Evolutionary conservation across 2,888 invertebrate genomes (phyloP), one percentile per base, ranked within the genome.

Genomic region (Thalpophila matura): DNA sequence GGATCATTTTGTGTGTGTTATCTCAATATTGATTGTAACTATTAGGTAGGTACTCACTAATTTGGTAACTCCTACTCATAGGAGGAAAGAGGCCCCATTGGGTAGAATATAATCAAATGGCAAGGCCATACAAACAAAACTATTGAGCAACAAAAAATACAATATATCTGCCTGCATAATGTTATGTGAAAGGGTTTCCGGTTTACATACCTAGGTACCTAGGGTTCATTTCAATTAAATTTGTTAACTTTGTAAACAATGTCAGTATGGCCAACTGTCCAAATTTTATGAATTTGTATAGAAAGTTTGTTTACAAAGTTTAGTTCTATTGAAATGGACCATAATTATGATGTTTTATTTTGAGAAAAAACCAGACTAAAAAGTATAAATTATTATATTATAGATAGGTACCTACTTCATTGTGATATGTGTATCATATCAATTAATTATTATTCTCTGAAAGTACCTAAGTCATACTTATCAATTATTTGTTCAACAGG

Each of bases 61-160:
- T 70, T 65, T 50, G 60, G 62, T 57, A 66, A 60, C 50, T 63
- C 37, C 20, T 18, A 35, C 46, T 35, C 24, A 56, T 40, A 53
- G 42, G 42, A 73, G 62, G 35, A 18, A 54, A 72, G 74, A 73
- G 80, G 79, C 71, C 61, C 64, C 66, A 55, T 9, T 54, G 78
- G 81, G 74, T 76, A 54, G 16, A 65, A 33, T 54, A 29, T 49
- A 63, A 62, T 65, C 59, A 76, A 71, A 67, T 59, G 50, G 47
- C 74, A 80, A 79, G 79, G 79, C 66, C 78, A 72, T 29, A 43
- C 51, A 38, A 60, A 45, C 49, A 53, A 29, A 65, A 37, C 24
- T 35, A 38, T 56, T 37, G 50, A 49, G 16, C 16, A 43, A 51
- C 33, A 43, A 38, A 57, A 58, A 53, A 40, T 5, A 7, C 7